phyloP scores from a whole-genome alignment of 2,113 vertebrate species.

The Antigone vipio region DNA sequence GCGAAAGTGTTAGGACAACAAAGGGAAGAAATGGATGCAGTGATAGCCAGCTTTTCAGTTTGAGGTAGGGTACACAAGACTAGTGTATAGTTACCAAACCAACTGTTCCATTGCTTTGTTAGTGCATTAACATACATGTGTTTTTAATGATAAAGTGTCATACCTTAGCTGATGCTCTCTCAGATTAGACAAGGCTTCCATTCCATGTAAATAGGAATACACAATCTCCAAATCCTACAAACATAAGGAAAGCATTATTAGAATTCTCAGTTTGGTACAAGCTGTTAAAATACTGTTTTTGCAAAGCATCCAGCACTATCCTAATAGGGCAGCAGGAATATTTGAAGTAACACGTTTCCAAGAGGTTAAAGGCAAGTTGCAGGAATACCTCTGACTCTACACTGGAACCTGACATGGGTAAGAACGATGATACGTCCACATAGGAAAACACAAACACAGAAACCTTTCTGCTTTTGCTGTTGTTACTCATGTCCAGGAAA shows the following conservation, averaged over 20 bases:
- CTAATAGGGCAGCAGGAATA: neutral
- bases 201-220: constrained; percentile 96
- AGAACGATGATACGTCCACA: neutral
- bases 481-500: neutral
- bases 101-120: neutral
- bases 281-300: neutral
- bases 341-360: neutral
- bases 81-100: neutral
- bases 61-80: neutral
- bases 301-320: neutral
- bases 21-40: neutral
- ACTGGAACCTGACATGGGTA: accelerated
- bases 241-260: constrained; percentile 42
- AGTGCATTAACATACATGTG: neutral
- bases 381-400: neutral
- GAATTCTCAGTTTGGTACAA: neutral
- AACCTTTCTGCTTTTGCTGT: neutral
- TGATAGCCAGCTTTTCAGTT: neutral
- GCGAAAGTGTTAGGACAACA: neutral
- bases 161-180: constrained; percentile 96
- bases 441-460: neutral
- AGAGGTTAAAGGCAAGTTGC: neutral
- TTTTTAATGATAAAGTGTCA: neutral
- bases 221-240: constrained; percentile 96
- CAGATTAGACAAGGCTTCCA: constrained; percentile 97